Evolutionary conservation across 2,888 invertebrate genomes (phyloP).

Genomic region (Calameuta pallipes): DNA sequence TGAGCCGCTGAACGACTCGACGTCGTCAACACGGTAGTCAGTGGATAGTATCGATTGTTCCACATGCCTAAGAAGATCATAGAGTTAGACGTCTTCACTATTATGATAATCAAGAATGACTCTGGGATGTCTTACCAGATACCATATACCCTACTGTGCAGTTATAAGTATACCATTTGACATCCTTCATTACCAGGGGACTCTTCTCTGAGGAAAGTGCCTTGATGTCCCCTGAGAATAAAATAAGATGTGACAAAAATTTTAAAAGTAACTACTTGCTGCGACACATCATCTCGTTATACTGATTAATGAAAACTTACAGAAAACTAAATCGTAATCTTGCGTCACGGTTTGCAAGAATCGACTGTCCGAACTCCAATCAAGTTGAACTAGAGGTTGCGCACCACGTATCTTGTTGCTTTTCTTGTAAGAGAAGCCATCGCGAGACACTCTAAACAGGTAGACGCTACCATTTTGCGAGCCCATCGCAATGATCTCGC

Average conservation of each 20-base stretch:
- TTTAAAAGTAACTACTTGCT: background rate
- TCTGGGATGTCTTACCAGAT: conserved; percentile 71
- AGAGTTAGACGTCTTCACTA: background rate
- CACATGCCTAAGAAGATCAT: conserved; percentile 75
- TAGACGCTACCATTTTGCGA: conserved; percentile 90
- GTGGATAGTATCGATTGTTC: conserved; percentile 90
- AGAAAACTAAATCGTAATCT: conserved; percentile 89
- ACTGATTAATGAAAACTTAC: conserved; percentile 69
- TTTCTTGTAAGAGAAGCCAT: conserved; percentile 91
- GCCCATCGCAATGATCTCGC: conserved; percentile 88
- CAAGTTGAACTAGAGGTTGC: conserved; percentile 86
- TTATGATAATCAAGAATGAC: background rate
- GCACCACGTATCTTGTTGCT: conserved; percentile 89
- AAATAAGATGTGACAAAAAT: background rate
- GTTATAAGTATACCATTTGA: conserved; percentile 90
- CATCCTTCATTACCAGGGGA: conserved; percentile 89
- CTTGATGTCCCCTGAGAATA: conserved; percentile 85
- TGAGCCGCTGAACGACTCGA: conserved; percentile 86
- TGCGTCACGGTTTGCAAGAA: conserved; percentile 90
- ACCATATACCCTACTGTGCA: conserved; percentile 89
- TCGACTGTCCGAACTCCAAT: conserved; percentile 92
- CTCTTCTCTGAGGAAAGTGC: conserved; percentile 88
- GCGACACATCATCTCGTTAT: background rate
- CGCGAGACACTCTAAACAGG: conserved; percentile 85
- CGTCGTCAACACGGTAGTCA: conserved; percentile 84